Percentiles rank a stretch among this genome's conserved stretches.
phyloP scores from a whole-genome alignment of 2,797 vertebrate species.

The Stomatorhinus walkeri region DNA sequence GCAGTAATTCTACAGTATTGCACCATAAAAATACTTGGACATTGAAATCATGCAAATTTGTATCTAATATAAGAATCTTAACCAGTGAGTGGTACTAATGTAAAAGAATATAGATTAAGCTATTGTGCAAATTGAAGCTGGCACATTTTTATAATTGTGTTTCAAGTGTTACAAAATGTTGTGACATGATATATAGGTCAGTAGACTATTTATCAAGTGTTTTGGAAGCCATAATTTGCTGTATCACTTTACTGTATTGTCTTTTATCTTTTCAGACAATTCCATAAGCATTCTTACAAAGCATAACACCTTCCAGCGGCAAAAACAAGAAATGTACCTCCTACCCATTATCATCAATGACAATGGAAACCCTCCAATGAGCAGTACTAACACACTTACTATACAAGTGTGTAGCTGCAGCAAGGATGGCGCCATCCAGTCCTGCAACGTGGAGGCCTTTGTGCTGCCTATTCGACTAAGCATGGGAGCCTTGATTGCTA shows the following conservation, averaged over 20 bases:
- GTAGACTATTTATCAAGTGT: neutral
- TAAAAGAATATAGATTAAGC: neutral
- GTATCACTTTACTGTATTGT: neutral
- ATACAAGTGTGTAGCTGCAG: slow-evolving; percentile 95
- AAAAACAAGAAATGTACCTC: slow-evolving; percentile 92
- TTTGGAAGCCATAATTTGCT: neutral
- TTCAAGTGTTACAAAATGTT: neutral
- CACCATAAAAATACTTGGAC: neutral
- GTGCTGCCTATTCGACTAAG: slow-evolving; percentile 95
- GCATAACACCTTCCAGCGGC: slow-evolving; percentile 84
- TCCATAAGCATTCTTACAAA: slow-evolving; percentile 89
- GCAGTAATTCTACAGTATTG: neutral
- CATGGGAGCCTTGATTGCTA: slow-evolving; percentile 97
- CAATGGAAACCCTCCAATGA: slow-evolving; percentile 86
- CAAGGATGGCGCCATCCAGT: slow-evolving; percentile 82
- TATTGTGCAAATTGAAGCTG: neutral
- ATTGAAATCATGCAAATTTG: neutral
- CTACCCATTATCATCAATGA: slow-evolving; percentile 92
- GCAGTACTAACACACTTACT: slow-evolving; percentile 94
- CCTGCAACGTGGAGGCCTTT: slow-evolving; percentile 91
- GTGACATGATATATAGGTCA: neutral
- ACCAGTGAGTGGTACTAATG: neutral
- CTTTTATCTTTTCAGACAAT: slow-evolving; percentile 70
- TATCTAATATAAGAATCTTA: neutral
- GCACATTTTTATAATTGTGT: neutral